A percentile compares a stretch with the other conserved stretches of the same genome.
Conservation (phyloP, 1,140 invertebrate species). For the Apis laboriosa region DNA sequence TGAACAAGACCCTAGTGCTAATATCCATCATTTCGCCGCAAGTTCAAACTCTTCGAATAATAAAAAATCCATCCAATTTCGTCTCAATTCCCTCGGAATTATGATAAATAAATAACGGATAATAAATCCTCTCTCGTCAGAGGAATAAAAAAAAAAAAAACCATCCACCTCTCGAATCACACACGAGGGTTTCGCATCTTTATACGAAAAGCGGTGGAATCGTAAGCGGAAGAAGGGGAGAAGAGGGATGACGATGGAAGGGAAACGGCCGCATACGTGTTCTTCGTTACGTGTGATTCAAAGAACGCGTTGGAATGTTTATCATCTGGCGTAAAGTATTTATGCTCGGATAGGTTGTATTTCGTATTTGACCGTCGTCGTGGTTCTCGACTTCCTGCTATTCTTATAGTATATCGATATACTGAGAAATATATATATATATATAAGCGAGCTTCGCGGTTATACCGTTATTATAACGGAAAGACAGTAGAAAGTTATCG, state of each 20-base stretch:
- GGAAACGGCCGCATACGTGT: constrained; percentile 51
- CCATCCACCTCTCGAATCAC: constrained; percentile 7
- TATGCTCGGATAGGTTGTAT: not conserved
- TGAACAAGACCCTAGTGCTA: too few species aligned
- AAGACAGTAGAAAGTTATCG: constrained; percentile 50
- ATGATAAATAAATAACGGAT: too few species aligned
- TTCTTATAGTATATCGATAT: constrained; percentile 48
- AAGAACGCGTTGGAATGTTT: constrained; percentile 55
- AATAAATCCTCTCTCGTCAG: too few species aligned
- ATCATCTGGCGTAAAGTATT: constrained; percentile 26
- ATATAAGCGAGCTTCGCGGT: constrained; percentile 12
- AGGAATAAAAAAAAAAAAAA: too few species aligned
- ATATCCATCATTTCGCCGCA: too few species aligned
- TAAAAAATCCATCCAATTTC: too few species aligned
- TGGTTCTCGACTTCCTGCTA: constrained; percentile 56
- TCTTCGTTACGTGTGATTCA: constrained; percentile 58
- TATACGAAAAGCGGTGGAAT: not conserved
- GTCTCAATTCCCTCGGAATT: too few species aligned
- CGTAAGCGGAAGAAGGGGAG: too few species aligned
- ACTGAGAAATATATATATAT: not conserved
- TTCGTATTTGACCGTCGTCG: constrained; percentile 53
- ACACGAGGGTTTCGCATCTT: not conserved
- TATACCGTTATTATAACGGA: constrained; percentile 61
- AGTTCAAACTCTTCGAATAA: too few species aligned
- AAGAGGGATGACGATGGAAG: constrained; percentile 8